Evolutionary conservation across 2,797 vertebrate species (phyloP).

Genomic region (Argentina silus): DNA sequence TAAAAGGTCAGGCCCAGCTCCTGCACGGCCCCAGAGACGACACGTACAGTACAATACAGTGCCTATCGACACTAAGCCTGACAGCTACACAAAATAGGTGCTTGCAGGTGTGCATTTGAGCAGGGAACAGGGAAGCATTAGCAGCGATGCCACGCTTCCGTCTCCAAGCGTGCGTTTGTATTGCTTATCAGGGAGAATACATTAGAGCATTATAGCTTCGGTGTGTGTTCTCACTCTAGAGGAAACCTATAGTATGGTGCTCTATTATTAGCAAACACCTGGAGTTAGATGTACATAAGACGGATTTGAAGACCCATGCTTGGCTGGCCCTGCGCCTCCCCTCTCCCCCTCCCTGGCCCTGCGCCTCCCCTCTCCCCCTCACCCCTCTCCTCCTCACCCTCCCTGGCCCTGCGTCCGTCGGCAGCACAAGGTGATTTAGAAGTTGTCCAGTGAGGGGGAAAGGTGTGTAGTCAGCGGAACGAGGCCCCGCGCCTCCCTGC

Average conservation of each 20-base stretch:
- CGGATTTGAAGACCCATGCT: background rate
- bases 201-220: too few relatives aligned
- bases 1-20: background rate
- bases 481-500: background rate
- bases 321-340: too few relatives aligned
- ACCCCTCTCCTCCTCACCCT: background rate
- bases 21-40: background rate
- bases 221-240: background rate
- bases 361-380: background rate
- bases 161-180: too few relatives aligned
- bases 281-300: constrained; percentile 9
- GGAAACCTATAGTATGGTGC: too few relatives aligned
- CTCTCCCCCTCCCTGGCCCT: background rate
- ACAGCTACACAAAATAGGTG: background rate
- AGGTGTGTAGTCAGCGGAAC: constrained; percentile 67
- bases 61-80: background rate
- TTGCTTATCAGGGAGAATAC: too few relatives aligned
- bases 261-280: too few relatives aligned
- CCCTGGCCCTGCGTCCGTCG: constrained; percentile 14
- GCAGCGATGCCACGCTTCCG: background rate
- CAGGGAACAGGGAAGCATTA: background rate
- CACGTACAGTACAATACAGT: background rate
- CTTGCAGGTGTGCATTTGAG: background rate
- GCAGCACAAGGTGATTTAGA: constrained; percentile 53
- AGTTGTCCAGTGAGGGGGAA: constrained; percentile 37